Conservation (phyloP, 53 echinoderm and acorn worm genomes). For the Echinometra lucunter region DNA sequence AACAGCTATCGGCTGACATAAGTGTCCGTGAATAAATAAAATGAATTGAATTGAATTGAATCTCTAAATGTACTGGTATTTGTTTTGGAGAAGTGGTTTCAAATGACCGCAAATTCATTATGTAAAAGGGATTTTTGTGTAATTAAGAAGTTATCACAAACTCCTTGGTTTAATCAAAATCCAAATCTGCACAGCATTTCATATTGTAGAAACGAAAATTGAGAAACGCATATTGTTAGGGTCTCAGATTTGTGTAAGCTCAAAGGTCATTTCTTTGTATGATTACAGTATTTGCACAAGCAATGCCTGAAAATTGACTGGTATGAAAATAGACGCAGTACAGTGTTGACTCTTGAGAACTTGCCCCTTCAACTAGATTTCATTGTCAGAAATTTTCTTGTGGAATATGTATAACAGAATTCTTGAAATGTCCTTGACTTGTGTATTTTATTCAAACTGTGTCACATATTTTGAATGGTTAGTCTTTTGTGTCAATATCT, state of each 20-base stretch:
- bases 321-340: neutral
- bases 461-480: neutral
- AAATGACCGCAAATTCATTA: no score
- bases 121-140: no score
- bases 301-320: neutral
- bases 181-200: neutral
- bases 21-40: no score
- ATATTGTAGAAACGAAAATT: neutral
- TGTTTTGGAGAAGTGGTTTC: no score
- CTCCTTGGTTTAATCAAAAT: neutral
- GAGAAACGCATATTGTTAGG: neutral
- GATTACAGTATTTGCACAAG: neutral
- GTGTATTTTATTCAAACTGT: no score
- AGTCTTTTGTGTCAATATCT: neutral
- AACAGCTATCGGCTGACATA: no score
- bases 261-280: slow-evolving; percentile 26
- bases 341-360: neutral
- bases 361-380: neutral
- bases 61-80: no score
- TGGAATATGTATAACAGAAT: no score
- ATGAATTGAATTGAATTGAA: no score
- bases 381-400: no score
- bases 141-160: no score
- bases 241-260: neutral
- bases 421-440: no score